Conservation (phyloP, 2,797 vertebrate species). For the Xiphorhynchus erythropygius region DNA sequence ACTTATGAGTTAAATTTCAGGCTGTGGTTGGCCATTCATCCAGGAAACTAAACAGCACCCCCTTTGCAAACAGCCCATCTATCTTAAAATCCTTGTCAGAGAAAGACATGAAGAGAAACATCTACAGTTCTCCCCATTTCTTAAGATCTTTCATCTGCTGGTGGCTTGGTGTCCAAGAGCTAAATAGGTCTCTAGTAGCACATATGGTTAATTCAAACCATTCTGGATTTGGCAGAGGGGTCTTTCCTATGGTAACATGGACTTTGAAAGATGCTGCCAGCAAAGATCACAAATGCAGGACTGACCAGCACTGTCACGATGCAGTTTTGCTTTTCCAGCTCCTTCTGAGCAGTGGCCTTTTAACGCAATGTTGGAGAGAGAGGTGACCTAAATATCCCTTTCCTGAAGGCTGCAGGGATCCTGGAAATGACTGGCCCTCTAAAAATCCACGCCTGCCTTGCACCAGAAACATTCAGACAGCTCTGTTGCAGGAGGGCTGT, state of each 20-base stretch:
- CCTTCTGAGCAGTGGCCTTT: neutral
- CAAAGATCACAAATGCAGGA: neutral
- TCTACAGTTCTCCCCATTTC: neutral
- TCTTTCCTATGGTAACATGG: neutral
- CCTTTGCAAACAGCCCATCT: neutral
- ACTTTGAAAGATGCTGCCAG: neutral
- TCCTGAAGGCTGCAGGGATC: neutral
- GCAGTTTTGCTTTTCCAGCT: neutral
- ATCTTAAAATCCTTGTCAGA: neutral
- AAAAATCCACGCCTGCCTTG: neutral
- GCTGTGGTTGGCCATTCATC: neutral
- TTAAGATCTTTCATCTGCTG: neutral
- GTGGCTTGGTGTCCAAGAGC: neutral
- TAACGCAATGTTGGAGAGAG: neutral
- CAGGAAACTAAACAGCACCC: neutral
- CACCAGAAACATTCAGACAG: neutral
- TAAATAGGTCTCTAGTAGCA: neutral
- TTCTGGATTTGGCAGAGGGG: neutral
- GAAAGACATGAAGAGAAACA: neutral
- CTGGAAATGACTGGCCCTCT: neutral
- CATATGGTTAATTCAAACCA: neutral
- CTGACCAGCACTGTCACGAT: neutral
- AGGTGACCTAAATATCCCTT: conserved; percentile 1
- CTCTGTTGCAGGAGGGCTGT: neutral
- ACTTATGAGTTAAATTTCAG: neutral